Evolutionary conservation across 2,888 invertebrate genomes (phyloP), one percentile per base, ranked within the genome.

Genomic region (Tethea ocularis): DNA sequence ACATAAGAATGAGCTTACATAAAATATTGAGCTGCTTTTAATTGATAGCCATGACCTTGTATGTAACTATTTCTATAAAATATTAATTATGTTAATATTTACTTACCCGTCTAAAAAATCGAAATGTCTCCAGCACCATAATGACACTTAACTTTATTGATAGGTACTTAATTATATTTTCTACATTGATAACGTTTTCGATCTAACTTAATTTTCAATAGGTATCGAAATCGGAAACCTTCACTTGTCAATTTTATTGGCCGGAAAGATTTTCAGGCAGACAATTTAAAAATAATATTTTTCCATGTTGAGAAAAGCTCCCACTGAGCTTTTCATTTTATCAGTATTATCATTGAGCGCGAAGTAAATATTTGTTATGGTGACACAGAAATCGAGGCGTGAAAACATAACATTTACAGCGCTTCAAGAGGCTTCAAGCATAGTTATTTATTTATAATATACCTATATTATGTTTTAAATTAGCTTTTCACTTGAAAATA

Each of bases 301-400:
- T 26, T 13, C 0, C 10, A 24, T 29, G 10, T 5, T 17, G 51
- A 54, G 22, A 10, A 10, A 38, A n/a, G 4, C n/a, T 2, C 53
- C 24, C 41, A 17, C 38, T 55, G 46, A 52, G 26, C 69, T 70
- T 69, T 70, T 76, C 56, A 68, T 69, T 77, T 79, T 77, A 58
- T 67, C 62, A 75, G 85, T 59, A 38, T 84, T 67, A 63, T 67
- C 75, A 72, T 77, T 71, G 65, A 74, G 67, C 61, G 23, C 38
- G 65, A 77, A 68, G 79, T 76, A 80, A 83, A 82, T 83, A 84
- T 85, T 86, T 81, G 80, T 70, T 74, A 71, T 74, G 80, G 78
- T 79, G 77, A 67, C 66, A 66, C 64, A 60, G 60, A 57, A 63
- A 38, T 60, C 52, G 52, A 59, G 54, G 46, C 46, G 59, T 41